Percentiles rank a stretch among this genome's conserved stretches.
Evolutionary conservation across 2,797 vertebrate species (phyloP).

Genomic region (Tadarida brasiliensis): DNA sequence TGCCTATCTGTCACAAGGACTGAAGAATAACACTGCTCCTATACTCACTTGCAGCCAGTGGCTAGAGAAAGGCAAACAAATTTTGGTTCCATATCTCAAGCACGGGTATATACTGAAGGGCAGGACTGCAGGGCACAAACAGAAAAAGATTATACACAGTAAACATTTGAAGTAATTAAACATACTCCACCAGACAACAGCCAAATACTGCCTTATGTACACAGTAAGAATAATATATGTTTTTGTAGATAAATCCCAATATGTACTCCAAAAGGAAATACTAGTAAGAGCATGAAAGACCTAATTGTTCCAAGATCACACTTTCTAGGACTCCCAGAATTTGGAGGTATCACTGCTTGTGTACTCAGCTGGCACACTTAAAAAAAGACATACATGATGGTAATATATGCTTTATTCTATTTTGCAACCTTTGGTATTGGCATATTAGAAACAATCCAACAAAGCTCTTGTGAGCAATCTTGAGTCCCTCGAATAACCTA

Average conservation of each 20-base stretch:
- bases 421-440: conserved; percentile 56
- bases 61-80: conserved; percentile 71
- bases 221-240: conserved; percentile 90
- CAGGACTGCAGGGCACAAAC: conserved; percentile 52
- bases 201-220: conserved; percentile 93
- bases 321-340: background rate
- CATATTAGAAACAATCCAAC: conserved; percentile 45
- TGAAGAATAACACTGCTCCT: conserved; percentile 38
- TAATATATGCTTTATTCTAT: background rate
- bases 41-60: conserved; percentile 51
- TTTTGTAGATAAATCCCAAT: conserved; percentile 87
- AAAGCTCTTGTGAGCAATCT: background rate
- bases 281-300: conserved; percentile 75
- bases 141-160: conserved; percentile 64
- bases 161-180: conserved; percentile 77
- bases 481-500: background rate
- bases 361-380: background rate
- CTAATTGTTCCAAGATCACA: conserved; percentile 54
- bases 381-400: background rate
- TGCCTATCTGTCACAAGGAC: background rate
- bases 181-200: conserved; percentile 73
- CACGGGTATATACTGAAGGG: conserved; percentile 34
- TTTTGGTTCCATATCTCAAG: conserved; percentile 68
- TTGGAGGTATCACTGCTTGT: background rate
- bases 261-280: conserved; percentile 82